Base-by-base conservation (phyloP, 2,113 vertebrate genomes). In the Callipepla squamata region DNA sequence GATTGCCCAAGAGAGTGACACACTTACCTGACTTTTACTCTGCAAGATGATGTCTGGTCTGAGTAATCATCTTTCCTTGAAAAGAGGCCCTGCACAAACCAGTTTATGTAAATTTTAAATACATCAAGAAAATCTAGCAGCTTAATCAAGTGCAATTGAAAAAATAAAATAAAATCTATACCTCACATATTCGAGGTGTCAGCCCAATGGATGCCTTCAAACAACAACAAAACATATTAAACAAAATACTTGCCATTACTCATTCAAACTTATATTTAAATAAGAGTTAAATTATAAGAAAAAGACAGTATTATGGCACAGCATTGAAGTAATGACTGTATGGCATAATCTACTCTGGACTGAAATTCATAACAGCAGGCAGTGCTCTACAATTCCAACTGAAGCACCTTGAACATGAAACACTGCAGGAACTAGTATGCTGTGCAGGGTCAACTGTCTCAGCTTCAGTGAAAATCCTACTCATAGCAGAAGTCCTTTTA, bases 181-280 rank as follows among this genome's bases (percentile, higher is more conserved):
- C 99, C 98, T 99, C 98, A 97, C 99, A 99, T 96, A 99, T 99
- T 73, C 99, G 98, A 47, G 99, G 99, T 7, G 98, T 99, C 98
- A 99, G 95, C 44, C 99, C 99, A 84, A 98, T 87, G 68, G 99
- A 99, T 65, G 98, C 98, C 99, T 99, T 95, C 42, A 95, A 87
- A 96, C 85, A 50, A 95, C 7, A 72, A 97, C 93, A 25, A 92
- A 94, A 44, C 94, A 73, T 36, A 34, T 74, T 84, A 96, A 75
- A 53, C 26, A 9, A 48, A 22, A 21, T 25, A 42, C 36, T 86
- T 80, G 17, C 17, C 74, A 50, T n/a, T 11, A 63, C 3, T 76
- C 36, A 61, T 55, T 21, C 25, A 88, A 80, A 63, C 1, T 25
- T 10, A 34, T 42, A 84, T 63, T 51, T 38, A 80, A 92, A 50